These are phyloP conservation scores for Eubasilissa splendida DNA, from an alignment of 2,888 invertebrate genomes.

Conservation along the genomic window DNA sequence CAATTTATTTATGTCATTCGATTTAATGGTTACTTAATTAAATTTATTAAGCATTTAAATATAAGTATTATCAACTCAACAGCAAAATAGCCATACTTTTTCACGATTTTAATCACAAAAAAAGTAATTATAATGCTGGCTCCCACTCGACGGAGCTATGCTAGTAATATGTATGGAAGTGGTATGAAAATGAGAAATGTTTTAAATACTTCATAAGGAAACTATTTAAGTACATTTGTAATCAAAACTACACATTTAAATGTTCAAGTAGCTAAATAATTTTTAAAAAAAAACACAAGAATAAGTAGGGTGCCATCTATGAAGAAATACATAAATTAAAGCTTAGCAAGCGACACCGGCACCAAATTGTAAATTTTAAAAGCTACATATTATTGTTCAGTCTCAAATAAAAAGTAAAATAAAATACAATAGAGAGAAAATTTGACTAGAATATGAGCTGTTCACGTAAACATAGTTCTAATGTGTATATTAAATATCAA, in stretches of 20 bases:
- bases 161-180: not conserved
- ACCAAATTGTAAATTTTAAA: constrained; percentile 20
- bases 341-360: constrained; percentile 17
- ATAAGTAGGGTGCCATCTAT: constrained; percentile 3
- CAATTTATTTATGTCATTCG: too few relatives aligned
- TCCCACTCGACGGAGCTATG: too few relatives aligned
- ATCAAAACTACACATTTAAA: constrained; percentile 6
- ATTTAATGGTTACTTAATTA: too few relatives aligned
- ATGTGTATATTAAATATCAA: not conserved
- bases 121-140: too few relatives aligned
- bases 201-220: not conserved
- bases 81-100: too few relatives aligned
- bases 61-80: too few relatives aligned
- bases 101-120: too few relatives aligned
- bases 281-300: not conserved
- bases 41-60: too few relatives aligned
- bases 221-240: constrained; percentile 6
- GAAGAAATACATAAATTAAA: constrained; percentile 5
- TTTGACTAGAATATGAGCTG: constrained; percentile 48
- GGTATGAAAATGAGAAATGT: constrained; percentile 8
- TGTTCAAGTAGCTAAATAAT: not conserved
- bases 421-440: constrained; percentile 33
- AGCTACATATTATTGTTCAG: constrained; percentile 27
- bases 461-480: constrained; percentile 3
- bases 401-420: constrained; percentile 40